Percentiles rank a stretch among this genome's conserved stretches.
Conservation (phyloP, 1,140 invertebrate species). For the Megalonaias nervosa region DNA sequence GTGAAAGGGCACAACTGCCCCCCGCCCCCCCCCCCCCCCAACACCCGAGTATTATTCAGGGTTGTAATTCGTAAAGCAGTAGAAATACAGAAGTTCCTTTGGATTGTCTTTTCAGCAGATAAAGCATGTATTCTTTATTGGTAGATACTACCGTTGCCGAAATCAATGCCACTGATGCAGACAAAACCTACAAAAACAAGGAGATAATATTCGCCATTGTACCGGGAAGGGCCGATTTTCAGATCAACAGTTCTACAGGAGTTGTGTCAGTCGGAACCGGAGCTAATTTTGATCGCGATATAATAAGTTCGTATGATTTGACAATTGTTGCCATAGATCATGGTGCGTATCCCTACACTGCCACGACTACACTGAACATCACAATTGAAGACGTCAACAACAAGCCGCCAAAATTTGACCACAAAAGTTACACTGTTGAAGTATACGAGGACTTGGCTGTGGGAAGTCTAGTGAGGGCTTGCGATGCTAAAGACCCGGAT, state of each 20-base stretch:
- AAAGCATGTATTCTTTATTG: too few relatives aligned
- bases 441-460: conserved; percentile 2
- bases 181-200: conserved; percentile 24
- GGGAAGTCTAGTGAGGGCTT: background rate
- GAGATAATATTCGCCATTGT: conserved; percentile 15
- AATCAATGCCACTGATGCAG: conserved; percentile 18
- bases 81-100: too few relatives aligned
- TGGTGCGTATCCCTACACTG: conserved; percentile 7
- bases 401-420: conserved; percentile 1
- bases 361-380: conserved; percentile 1
- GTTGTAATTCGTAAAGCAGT: too few relatives aligned
- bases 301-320: conserved; percentile 1
- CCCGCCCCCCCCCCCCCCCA: too few relatives aligned
- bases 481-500: conserved; percentile 10
- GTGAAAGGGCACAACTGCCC: too few relatives aligned
- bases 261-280: background rate
- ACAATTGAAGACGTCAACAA: conserved; percentile 24
- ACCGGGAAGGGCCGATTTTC: conserved; percentile 71
- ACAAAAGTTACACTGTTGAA: background rate
- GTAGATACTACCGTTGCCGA: too few relatives aligned
- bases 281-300: conserved; percentile 14
- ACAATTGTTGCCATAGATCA: conserved; percentile 24
- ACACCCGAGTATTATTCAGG: too few relatives aligned
- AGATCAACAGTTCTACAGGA: conserved; percentile 75
- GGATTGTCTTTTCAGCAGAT: too few relatives aligned